These are phyloP conservation scores for Tachina grossa DNA, from an alignment of 2,888 invertebrate genomes.

Conservation along the genomic window DNA sequence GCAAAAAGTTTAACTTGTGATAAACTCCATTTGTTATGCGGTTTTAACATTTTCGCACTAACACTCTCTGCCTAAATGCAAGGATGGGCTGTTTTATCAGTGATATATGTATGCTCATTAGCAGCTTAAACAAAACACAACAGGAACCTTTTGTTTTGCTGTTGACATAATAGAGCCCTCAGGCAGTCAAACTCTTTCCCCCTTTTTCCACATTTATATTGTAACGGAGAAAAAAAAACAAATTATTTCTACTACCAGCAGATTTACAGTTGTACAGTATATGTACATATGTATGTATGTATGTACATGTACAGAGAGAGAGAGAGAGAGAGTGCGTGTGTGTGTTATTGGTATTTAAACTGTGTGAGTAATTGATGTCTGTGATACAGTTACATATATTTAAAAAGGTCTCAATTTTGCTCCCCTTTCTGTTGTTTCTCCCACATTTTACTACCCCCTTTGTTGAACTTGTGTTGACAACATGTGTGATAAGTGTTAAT, in stretches of 20 bases:
- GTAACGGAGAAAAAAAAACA: constrained; percentile 7
- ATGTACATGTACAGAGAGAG: background rate
- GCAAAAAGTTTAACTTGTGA: constrained; percentile 53
- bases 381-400: constrained; percentile 51
- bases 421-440: constrained; percentile 46
- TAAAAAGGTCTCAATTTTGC: constrained; percentile 27
- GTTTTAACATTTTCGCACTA: constrained; percentile 51
- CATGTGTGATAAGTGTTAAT: constrained; percentile 76
- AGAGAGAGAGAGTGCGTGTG: background rate
- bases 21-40: constrained; percentile 65
- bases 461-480: constrained; percentile 43
- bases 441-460: constrained; percentile 48
- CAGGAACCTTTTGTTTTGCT: constrained; percentile 57
- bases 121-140: constrained; percentile 58
- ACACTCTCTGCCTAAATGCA: constrained; percentile 7
- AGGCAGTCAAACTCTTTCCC: background rate
- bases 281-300: background rate
- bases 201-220: no score
- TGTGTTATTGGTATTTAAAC: constrained; percentile 15
- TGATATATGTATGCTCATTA: constrained; percentile 70
- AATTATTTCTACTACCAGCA: constrained; percentile 54
- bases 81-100: constrained; percentile 55
- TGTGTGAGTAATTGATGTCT: constrained; percentile 66
- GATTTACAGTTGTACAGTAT: constrained; percentile 26
- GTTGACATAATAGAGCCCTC: constrained; percentile 54